Percentiles rank a stretch among this genome's conserved stretches.
Conservation (phyloP, 2,888 invertebrate species). For the Reticulitermes lucifugus region DNA sequence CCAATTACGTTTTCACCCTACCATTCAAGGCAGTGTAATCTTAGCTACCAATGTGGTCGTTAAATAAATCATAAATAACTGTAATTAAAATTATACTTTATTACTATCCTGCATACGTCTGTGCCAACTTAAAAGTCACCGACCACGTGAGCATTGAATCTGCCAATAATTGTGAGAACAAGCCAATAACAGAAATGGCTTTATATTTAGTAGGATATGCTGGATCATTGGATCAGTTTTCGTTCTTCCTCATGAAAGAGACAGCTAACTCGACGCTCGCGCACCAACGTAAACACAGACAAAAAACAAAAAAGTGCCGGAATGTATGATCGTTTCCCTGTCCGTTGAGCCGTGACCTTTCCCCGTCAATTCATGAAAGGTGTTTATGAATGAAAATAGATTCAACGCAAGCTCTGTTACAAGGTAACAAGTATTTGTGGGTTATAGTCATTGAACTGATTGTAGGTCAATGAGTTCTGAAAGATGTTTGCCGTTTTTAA, state of each 20-base stretch:
- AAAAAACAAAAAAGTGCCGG: slow-evolving; percentile 37
- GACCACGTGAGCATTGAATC: too few species aligned
- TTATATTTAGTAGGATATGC: background rate
- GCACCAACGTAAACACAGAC: slow-evolving; percentile 22
- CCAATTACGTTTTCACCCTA: too few species aligned
- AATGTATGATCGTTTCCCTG: slow-evolving; percentile 38
- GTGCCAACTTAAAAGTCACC: too few species aligned
- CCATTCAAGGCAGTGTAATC: too few species aligned
- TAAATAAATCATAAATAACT: too few species aligned
- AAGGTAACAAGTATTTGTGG: slow-evolving; percentile 24
- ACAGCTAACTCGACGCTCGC: slow-evolving; percentile 5
- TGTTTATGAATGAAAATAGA: slow-evolving; percentile 38
- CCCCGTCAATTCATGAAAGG: slow-evolving; percentile 42
- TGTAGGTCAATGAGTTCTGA: slow-evolving; percentile 7
- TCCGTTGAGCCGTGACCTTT: slow-evolving; percentile 32
- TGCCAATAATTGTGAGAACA: background rate
- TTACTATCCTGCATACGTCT: too few species aligned
- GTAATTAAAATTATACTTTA: too few species aligned
- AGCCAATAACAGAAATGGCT: slow-evolving; percentile 17
- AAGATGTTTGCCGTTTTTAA: background rate
- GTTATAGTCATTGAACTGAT: background rate
- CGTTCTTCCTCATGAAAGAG: background rate
- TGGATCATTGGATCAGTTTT: background rate
- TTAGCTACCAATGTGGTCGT: too few species aligned
- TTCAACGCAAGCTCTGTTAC: background rate